A percentile compares a stretch with the other conserved stretches of the same genome.
Evolutionary conservation across 2,888 invertebrate genomes (phyloP).

Genomic region (Ophion ventricosus): DNA sequence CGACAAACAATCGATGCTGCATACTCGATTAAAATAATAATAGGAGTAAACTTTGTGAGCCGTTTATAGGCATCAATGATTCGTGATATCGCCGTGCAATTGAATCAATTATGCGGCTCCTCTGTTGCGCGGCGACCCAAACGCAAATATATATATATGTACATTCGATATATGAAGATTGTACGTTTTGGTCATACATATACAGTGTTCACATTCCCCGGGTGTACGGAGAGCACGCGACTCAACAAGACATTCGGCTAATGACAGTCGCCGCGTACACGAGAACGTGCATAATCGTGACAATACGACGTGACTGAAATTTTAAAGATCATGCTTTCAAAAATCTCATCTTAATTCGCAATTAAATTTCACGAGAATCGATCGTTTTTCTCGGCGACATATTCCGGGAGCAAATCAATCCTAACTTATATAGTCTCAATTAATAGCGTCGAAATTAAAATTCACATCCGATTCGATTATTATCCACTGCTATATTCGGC

Average conservation of each 20-base stretch:
- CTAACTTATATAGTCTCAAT: not conserved
- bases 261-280: not conserved
- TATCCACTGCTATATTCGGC: not conserved
- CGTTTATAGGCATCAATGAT: slow-evolving; percentile 31
- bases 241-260: not conserved
- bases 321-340: not conserved
- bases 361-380: not conserved
- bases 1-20: slow-evolving; percentile 2
- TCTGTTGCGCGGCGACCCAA: slow-evolving; percentile 11
- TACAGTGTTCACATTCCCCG: slow-evolving; percentile 2
- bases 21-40: slow-evolving; percentile 51
- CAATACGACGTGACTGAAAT: not conserved
- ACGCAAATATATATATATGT: slow-evolving; percentile 17
- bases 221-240: slow-evolving; percentile 25
- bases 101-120: slow-evolving; percentile 48
- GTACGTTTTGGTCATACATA: not conserved
- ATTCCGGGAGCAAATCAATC: not conserved
- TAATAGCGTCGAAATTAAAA: not conserved
- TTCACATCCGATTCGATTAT: not conserved
- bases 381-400: not conserved
- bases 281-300: not conserved
- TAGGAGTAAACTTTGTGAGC: slow-evolving; percentile 4
- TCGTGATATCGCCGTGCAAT: slow-evolving; percentile 32
- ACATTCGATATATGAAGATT: slow-evolving; percentile 42
- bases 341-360: not conserved